Percentiles rank a stretch among this genome's conserved stretches.
Conservation (phyloP, 2,888 invertebrate species). For the Apodemia zela region DNA sequence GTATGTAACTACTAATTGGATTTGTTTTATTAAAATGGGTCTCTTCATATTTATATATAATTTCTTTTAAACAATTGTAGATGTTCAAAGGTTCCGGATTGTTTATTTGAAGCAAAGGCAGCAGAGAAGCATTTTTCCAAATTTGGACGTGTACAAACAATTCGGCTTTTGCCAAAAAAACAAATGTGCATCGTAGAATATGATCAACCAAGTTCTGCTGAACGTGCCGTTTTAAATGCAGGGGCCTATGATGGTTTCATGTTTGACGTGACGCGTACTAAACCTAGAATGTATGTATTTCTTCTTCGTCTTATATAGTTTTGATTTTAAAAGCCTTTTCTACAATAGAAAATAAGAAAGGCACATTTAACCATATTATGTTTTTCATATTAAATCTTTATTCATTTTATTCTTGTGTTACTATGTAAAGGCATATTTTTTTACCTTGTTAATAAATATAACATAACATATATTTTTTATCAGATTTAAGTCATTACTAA, state of each 20-base stretch:
- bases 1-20: slow-evolving; percentile 45
- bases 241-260: slow-evolving; percentile 82
- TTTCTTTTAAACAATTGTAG: slow-evolving; percentile 45
- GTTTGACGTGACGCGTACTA: slow-evolving; percentile 81
- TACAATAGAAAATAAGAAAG: no score
- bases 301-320: neutral
- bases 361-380: no score
- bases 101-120: slow-evolving; percentile 78
- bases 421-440: no score
- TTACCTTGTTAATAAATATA: no score
- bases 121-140: slow-evolving; percentile 85
- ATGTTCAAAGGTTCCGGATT: slow-evolving; percentile 83
- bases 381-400: no score
- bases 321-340: neutral
- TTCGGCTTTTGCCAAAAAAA: slow-evolving; percentile 83
- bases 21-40: slow-evolving; percentile 18
- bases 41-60: neutral
- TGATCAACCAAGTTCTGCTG: slow-evolving; percentile 79
- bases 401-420: no score
- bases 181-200: slow-evolving; percentile 86
- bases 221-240: slow-evolving; percentile 80
- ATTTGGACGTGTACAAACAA: slow-evolving; percentile 85
- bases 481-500: no score
- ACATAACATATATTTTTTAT: no score
- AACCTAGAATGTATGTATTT: slow-evolving; percentile 60